Percentiles rank a stretch among this genome's conserved stretches.
phyloP scores from a whole-genome alignment of 2,113 vertebrate genomes.

The Cryptotis parvus region DNA sequence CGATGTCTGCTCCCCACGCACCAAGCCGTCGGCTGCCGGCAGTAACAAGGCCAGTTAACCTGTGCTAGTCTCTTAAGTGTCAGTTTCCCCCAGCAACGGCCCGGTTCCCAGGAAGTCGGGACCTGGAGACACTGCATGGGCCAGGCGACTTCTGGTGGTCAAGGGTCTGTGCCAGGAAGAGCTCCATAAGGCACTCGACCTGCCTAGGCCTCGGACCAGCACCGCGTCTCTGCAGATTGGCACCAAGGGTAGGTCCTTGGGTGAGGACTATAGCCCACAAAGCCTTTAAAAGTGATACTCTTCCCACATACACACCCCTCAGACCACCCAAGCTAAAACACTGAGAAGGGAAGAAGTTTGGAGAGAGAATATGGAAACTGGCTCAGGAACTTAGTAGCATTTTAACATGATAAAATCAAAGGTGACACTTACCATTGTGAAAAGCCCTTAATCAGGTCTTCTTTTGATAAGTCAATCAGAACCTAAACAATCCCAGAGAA shows the following conservation, averaged over 20 bases:
- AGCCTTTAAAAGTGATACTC: background rate
- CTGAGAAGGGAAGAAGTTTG: conserved; percentile 13
- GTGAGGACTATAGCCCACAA: background rate
- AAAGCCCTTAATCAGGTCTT: conserved; percentile 92
- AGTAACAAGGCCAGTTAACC: no score
- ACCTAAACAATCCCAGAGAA: conserved; percentile 86
- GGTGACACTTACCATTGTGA: conserved; percentile 90
- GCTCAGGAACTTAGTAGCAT: background rate
- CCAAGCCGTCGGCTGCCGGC: no score
- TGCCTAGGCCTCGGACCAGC: background rate
- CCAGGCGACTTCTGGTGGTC: no score
- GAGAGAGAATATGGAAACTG: background rate
- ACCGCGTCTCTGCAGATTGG: background rate
- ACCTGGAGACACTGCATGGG: no score
- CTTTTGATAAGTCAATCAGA: conserved; percentile 91
- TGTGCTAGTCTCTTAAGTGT: no score
- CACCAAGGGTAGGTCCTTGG: background rate
- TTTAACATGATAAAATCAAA: background rate
- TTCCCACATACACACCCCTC: no score
- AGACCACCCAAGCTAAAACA: background rate
- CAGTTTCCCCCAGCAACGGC: no score
- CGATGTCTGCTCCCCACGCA: no score
- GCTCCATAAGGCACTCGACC: background rate
- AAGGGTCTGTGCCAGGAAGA: no score
- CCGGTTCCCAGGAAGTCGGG: no score